Base-by-base conservation (phyloP, 2,797 vertebrate genomes). In the Sebastes oblongus region DNA sequence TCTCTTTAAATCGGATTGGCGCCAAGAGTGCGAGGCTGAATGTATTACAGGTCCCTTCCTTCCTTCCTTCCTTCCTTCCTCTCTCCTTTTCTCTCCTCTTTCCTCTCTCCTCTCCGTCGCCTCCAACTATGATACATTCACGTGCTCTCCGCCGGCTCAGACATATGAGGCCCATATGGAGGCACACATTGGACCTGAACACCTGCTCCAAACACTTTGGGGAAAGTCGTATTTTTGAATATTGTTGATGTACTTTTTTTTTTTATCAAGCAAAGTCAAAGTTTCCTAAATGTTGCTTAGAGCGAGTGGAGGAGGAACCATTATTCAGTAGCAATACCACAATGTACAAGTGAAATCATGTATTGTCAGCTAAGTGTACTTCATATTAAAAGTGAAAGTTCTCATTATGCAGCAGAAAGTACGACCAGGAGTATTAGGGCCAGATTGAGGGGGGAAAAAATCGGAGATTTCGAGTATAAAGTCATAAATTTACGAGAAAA, bases 1-100 rank as follows among this genome's bases (percentile, higher is more conserved):
- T 62, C 56, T 81, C 52, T 79, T 60, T 71, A 69, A 70, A 82
- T 81, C 86, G 83, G 89, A 86, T 93, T 95, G 92, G 92, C 94
- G 94, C 95, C 94, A 95, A 95, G 76, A 92, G 73, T 62, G 75
- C 79, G 77, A 83, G 85, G 78, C 85, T 85, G 83, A 71, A 93
- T 92, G 90, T 80, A 86, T 85, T 66, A 58, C 76, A 36, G 85
- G 71, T 89, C 86, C 64, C 72, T 80, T 86, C 88, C 72, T 81
- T 87, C 54, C 72, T 81, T 87, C 50, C 72, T 24, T 22, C 22
- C 72, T 81, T 86, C 88, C 54, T 82, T 83, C 75, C 78, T 77
- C 77, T 82, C 86, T 81, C 85, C 88, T 91, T 80, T 84, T 70
- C 86, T 79, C 87, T 91, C 78, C 86, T 79, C 87, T 91, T 79